Evolutionary conservation across 2,113 vertebrate genomes (phyloP), one percentile per base, ranked within the genome.

Genomic region (Prionailurus viverrinus): DNA sequence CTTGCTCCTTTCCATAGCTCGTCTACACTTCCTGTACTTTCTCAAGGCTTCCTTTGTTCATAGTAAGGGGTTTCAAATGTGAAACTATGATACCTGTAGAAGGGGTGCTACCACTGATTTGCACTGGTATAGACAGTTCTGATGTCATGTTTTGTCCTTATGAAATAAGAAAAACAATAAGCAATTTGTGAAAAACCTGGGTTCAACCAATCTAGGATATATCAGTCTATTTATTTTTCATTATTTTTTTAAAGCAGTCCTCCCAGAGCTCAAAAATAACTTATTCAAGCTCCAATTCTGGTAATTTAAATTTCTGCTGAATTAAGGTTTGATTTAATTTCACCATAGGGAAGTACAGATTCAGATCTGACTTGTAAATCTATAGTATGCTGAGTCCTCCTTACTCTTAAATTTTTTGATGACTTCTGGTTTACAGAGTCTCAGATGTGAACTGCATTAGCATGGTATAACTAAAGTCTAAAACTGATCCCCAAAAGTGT

Each of bases 261-360:
- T 92, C 39, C 4, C 36, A 94, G 66, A 82, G 19, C 73, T 89
- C 12, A 86, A 66, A 88, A 68, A 25, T 39, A 66, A 86, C 45
- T 76, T 89, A 36, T 79, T 80, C 33, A 66, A 92, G 53, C 29
- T 93, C 61, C 69, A 89, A 90, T 90, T 92, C 91, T 89, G 31
- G 66, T 90, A 27, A 86, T 86, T 96, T 82, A 89, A 94, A 94
- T 92, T 95, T 87, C 51, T 95, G 53, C 79, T 95, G 80, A 97
- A 79, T 95, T 94, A 97, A 96, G 61, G 4, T 7, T 69, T 58
- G 10, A 66, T 76, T 96, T 97, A 96, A 97, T 95, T 95, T 97
- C 33, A 89, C 92, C 78, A 85, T 61, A 23, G 76, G 91, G 78
- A 93, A 95, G 15, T 27, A 82, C 1, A 86, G 21, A 89, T 11